phyloP scores from a whole-genome alignment of 2,797 vertebrate genomes.

The Pygocentrus nattereri region DNA sequence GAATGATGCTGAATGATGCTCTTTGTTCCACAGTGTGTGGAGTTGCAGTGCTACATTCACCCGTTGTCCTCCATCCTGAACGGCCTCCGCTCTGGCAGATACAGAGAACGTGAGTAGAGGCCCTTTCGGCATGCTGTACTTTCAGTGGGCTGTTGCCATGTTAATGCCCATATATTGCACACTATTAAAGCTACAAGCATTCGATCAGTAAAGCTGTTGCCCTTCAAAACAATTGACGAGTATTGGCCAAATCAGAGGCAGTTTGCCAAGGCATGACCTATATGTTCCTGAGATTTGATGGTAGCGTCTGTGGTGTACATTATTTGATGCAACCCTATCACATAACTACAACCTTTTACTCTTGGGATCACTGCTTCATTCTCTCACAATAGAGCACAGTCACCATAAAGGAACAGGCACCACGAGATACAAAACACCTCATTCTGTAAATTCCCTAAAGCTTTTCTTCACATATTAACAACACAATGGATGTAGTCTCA shows the following conservation, averaged over 20 bases:
- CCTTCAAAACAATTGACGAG: not conserved
- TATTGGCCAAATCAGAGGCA: slow-evolving; percentile 42
- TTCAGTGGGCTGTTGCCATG: not conserved
- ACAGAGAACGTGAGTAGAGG: slow-evolving; percentile 81
- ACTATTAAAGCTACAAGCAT: not conserved
- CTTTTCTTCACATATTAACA: slow-evolving; percentile 5
- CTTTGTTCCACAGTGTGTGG: slow-evolving; percentile 74
- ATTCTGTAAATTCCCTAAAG: slow-evolving; percentile 27
- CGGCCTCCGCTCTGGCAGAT: slow-evolving; percentile 83
- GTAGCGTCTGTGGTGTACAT: slow-evolving; percentile 55
- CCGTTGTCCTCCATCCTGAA: slow-evolving; percentile 83
- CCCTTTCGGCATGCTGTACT: slow-evolving; percentile 27
- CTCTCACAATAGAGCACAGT: slow-evolving; percentile 42
- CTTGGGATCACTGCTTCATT: slow-evolving; percentile 26
- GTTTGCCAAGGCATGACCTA: slow-evolving; percentile 35
- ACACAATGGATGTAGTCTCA: slow-evolving; percentile 14
- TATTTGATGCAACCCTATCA: slow-evolving; percentile 52
- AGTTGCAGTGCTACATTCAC: slow-evolving; percentile 84
- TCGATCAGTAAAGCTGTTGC: not conserved
- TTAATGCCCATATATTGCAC: not conserved
- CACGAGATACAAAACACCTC: slow-evolving; percentile 8
- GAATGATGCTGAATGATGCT: slow-evolving; percentile 35
- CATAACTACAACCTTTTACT: slow-evolving; percentile 65
- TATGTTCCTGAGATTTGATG: slow-evolving; percentile 58
- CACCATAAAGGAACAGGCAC: slow-evolving; percentile 27